Base-by-base conservation (phyloP, 2,797 vertebrate genomes). In the Acrocephalus scirpaceus region DNA sequence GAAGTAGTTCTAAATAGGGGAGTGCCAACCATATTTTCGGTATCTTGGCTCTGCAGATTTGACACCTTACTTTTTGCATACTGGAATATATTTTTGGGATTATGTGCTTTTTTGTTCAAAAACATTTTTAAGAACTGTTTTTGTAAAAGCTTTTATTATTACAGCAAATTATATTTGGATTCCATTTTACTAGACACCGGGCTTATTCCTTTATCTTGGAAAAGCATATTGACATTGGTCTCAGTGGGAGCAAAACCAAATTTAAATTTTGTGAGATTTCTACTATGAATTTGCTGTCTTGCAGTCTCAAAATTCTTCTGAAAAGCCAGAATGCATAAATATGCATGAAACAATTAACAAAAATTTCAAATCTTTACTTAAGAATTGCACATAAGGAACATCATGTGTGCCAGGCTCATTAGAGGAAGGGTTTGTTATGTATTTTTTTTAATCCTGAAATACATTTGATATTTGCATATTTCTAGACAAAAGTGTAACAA, bases 381-480 rank as follows among this genome's bases (percentile, higher is more conserved):
- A 69, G 81, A 90, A 67, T 32, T 93, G 75, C 82, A 86, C 47
- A 38, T 83, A 88, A 86, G 38, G 75, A 95, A 93, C 21, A n/a
- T 62, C 42, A 4, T 44, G 36, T 72, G 56, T 26, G 45, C 61
- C 69, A 91, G 61, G 76, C 45, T 83, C 26, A 66, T 77, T 88
- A 78, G 38, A 86, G 45, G 75, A 94, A 73, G 61, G 61, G 78
- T 93, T 91, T 50, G 42, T 86, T 93, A 83, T 30, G 0, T 81
- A 20, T 90, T 96, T 96, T 97, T 96, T 97, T 91, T 89, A 97
- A 96, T 96, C 95, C 95, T 96, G 95, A 95, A 96, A 96, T 92
- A 86, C 89, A 91, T 93, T 80, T 65, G 57, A 13, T 90, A 92
- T 56, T 87, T 77, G 72, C 12, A 1, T 94, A 94, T 91, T 95